Base-by-base conservation (phyloP, 2,888 invertebrate genomes). In the Leptopterna dolabrata region DNA sequence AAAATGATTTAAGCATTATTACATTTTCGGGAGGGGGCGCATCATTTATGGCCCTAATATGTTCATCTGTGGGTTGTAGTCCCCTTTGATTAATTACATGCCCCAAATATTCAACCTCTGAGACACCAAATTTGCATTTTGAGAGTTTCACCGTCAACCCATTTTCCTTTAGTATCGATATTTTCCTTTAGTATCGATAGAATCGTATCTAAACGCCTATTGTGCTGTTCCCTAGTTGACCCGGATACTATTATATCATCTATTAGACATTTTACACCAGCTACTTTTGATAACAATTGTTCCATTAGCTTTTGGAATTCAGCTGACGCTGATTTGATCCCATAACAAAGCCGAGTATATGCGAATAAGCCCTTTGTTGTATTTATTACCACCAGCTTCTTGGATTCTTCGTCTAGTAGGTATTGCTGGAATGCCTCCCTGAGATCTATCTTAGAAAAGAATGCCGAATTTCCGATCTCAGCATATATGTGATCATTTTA, bases 401-500 rank as follows among this genome's bases (percentile, higher is more conserved):
- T 43, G 1, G 80, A 90, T 86, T 90, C 89, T 24, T 91, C 90
- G 86, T 91, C 91, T 9, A 91, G 89, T 14, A 87, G 70, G 13
- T 91, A 82, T 89, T 92, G 92, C 85, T n/a, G n/a, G n/a, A n/a
- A n/a, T n/a, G n/a, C n/a, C n/a, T n/a, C n/a, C n/a, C n/a, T n/a
- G n/a, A n/a, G n/a, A n/a, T n/a, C n/a, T n/a, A n/a, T n/a, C n/a
- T n/a, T n/a, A n/a, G n/a, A n/a, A n/a, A n/a, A n/a, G n/a, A n/a
- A n/a, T n/a, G n/a, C n/a, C n/a, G n/a, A n/a, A n/a, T n/a, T n/a
- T n/a, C n/a, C n/a, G n/a, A 91, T 90, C 89, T 91, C 92, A 4
- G 91, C 91, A 80, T 91, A 90, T 3, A 89, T 88, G 14, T 92
- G 89, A 88, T 92, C 91, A 9, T 89, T 14, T 87, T 76, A 2